phyloP scores from a whole-genome alignment of 2,888 invertebrate species.

The Tolmerus cingulatus region DNA sequence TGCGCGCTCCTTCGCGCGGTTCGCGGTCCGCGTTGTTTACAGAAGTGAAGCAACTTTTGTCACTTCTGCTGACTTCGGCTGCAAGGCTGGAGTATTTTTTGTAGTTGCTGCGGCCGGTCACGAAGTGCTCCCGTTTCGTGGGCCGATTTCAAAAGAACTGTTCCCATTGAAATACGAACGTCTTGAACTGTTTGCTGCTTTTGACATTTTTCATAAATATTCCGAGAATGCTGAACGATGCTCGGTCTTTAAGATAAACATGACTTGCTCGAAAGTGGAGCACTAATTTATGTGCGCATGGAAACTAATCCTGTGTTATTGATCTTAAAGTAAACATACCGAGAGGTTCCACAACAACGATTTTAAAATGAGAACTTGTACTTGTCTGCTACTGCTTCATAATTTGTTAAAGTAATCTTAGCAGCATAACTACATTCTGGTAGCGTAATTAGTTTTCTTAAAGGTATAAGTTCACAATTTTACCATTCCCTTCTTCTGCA shows the following conservation, averaged over 20 bases:
- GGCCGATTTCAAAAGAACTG: conserved; percentile 27
- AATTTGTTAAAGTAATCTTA: too few relatives aligned
- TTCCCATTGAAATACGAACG: conserved; percentile 10
- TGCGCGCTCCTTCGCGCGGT: neutral
- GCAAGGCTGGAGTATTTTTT: neutral
- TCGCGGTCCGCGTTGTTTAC: neutral
- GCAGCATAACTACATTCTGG: too few relatives aligned
- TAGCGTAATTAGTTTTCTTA: too few relatives aligned
- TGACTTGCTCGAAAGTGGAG: neutral
- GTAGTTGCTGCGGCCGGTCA: neutral
- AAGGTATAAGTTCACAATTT: too few relatives aligned
- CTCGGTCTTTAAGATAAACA: neutral
- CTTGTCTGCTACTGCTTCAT: too few relatives aligned
- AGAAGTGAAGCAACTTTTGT: neutral
- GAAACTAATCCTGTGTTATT: neutral
- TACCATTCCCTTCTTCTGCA: too few relatives aligned
- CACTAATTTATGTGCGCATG: neutral
- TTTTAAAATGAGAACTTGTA: too few relatives aligned
- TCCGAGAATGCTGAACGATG: neutral
- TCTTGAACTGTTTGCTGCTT: neutral
- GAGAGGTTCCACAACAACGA: too few relatives aligned
- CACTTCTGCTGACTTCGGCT: neutral
- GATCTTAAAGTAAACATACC: neutral
- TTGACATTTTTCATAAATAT: neutral
- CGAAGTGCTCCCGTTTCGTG: conserved; percentile 15